Evolutionary conservation across 2,113 vertebrate species (phyloP), one percentile per base, ranked within the genome.

Genomic region (Dasyornis broadbenti): DNA sequence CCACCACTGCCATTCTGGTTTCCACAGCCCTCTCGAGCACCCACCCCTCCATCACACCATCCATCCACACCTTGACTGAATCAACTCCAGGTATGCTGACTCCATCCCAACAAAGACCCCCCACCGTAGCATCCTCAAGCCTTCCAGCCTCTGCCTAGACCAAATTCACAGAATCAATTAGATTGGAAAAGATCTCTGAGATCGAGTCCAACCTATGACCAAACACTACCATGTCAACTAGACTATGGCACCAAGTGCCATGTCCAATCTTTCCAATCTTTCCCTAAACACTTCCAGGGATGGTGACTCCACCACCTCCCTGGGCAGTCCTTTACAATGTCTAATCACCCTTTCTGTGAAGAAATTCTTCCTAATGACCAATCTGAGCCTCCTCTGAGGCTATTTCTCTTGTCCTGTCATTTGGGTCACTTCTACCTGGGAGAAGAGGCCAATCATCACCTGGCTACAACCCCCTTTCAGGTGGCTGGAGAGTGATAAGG

Each of bases 121-220:
- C 3, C 5, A 12, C 3, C 1, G 1, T 0, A 44, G 26, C 18
- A 91, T 5, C 12, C 42, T 65, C 27, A 19, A 76, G 30, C 14
- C 11, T 69, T 27, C 30, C 33, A 89, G 45, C 4, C 26, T 11
- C 70, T 33, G 13, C 28, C 40, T 63, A 35, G 15, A 22, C 33
- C 30, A 0, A 1, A 33, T 39, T 49, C 28, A 39, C 23, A 66
- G 28, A 76, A 76, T 69, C 47, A 61, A 21, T 54, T 47, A 23
- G 15, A 52, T 11, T 61, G 40, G 17, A 69, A 76, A 90, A 61
- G 4, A 54, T 14, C 14, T 68, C 47, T 76, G 78, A 75, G 28
- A 60, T 60, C 7, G 30, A 53, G 78, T 47, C 16, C 39, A 68
- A 40, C 30, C n/a, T 53, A 31, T 9, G 17, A 60, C 30, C 2